Evolutionary conservation across 2,113 vertebrate genomes (phyloP).

Genomic region (Carassius gibelio): DNA sequence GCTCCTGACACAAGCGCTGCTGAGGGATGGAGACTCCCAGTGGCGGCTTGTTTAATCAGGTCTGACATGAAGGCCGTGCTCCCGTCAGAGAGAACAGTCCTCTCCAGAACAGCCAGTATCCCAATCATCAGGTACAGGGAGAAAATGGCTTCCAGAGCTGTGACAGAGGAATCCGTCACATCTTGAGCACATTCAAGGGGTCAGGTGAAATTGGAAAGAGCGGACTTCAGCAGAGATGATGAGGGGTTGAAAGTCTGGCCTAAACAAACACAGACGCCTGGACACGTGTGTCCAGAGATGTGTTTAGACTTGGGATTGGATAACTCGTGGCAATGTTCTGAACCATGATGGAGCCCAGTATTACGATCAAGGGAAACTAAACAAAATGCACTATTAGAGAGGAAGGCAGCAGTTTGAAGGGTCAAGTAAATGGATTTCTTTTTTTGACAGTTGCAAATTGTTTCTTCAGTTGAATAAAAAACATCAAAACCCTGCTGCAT

Average conservation of each 20-base stretch:
- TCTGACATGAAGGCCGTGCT: constrained; percentile 69
- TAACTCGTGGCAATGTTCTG: constrained; percentile 56
- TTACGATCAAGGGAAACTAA: constrained; percentile 11
- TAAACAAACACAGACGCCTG: constrained; percentile 69
- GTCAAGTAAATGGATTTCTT: not conserved
- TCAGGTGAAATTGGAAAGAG: constrained; percentile 68
- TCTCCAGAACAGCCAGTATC: constrained; percentile 48
- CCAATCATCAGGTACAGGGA: constrained; percentile 59
- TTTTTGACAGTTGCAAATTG: constrained; percentile 13
- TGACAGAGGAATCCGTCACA: constrained; percentile 67
- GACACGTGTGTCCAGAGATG: constrained; percentile 58
- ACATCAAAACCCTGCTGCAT: too few relatives aligned
- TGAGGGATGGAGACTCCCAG: too few relatives aligned
- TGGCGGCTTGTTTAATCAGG: constrained; percentile 70
- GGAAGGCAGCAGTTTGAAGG: not conserved
- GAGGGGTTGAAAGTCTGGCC: constrained; percentile 60
- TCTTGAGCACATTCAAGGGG: constrained; percentile 63
- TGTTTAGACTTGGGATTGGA: constrained; percentile 61
- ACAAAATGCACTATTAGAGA: not conserved
- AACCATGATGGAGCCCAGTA: not conserved
- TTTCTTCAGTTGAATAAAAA: not conserved
- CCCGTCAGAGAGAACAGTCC: constrained; percentile 38
- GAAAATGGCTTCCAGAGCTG: constrained; percentile 80
- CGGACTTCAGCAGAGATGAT: constrained; percentile 21
- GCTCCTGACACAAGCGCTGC: too few relatives aligned